These are phyloP conservation scores for Chromobotia macracanthus DNA, from an alignment of 2,797 vertebrate species.

Conservation along the genomic window DNA sequence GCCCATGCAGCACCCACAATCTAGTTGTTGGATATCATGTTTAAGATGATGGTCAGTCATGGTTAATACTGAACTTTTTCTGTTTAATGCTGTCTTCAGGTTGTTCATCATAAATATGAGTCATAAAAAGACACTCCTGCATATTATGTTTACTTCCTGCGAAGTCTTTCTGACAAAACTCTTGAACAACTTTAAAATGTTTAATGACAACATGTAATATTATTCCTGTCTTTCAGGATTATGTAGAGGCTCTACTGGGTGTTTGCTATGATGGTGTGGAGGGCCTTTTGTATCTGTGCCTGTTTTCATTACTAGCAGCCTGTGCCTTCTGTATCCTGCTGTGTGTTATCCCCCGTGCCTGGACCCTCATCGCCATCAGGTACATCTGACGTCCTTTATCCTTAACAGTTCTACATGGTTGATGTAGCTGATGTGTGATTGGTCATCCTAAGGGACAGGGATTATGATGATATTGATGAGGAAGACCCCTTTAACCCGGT, in stretches of 20 bases:
- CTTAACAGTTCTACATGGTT: background rate
- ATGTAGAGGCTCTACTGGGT: slow-evolving; percentile 89
- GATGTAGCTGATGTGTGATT: background rate
- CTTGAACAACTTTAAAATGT: too few relatives aligned
- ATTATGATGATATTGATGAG: slow-evolving; percentile 91
- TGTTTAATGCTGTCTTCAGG: too few relatives aligned
- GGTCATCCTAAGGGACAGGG: slow-evolving; percentile 78
- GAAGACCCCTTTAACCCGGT: slow-evolving; percentile 96
- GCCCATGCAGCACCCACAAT: too few relatives aligned
- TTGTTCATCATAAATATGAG: too few relatives aligned
- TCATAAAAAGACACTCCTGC: too few relatives aligned
- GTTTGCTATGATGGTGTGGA: slow-evolving; percentile 94
- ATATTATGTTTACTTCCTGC: too few relatives aligned
- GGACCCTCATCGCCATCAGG: slow-evolving; percentile 83
- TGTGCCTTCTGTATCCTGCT: slow-evolving; percentile 85
- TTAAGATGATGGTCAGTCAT: too few relatives aligned
- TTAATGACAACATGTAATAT: slow-evolving; percentile 1
- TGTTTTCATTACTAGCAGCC: slow-evolving; percentile 91
- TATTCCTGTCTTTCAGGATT: slow-evolving; percentile 79
- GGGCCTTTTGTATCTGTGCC: slow-evolving; percentile 90
- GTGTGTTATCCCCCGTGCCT: slow-evolving; percentile 80
- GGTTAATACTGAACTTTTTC: too few relatives aligned
- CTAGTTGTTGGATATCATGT: too few relatives aligned
- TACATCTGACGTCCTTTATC: slow-evolving; percentile 55
- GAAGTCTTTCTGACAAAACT: too few relatives aligned